Evolutionary conservation across 2,113 vertebrate species (phyloP), one percentile per base, ranked within the genome.

Genomic region (Probosciger aterrimus): DNA sequence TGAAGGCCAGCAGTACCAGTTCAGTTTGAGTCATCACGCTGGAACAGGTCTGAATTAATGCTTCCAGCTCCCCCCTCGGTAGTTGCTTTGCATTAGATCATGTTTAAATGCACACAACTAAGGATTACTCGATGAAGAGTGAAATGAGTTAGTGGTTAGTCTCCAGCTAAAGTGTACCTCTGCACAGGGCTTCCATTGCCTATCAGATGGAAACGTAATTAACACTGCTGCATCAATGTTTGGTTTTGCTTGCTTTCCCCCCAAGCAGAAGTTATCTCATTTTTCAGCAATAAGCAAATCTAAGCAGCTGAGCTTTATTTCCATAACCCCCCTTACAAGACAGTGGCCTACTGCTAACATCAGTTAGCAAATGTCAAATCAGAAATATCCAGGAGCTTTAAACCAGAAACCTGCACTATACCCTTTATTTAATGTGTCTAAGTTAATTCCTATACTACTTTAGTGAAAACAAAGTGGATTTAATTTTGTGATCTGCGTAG

Each of bases 391-490:
- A 4, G 35, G 85, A 88, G 96, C 93, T 97, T 96, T 96, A 97
- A 95, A 97, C 25, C 87, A 97, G 94, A 96, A 97, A 94, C 88
- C 95, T 95, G 86, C 78, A 97, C 90, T 92, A 60, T 75, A 92
- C 63, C 85, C 73, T 96, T 95, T 93, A 97, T 95, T 97, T 94
- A 92, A 97, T 91, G 88, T 93, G 82, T 90, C 90, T 86, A 93
- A 95, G 82, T 97, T 97, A 89, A 97, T 97, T 97, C 96, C 96
- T 97, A 79, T 82, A 96, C 75, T 93, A 95, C 85, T 96, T 96
- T 89, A 97, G 94, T 96, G 92, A 97, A 97, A 97, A 92, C 83
- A 95, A 97, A 97, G 92, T 28, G 96, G 93, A 97, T 43, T 96
- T 85, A 95, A 96, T 94, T 97, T 96, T 86, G 93, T 89, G 91